Conservation (phyloP, 2,888 invertebrate genomes). For the Sisyra nigra region DNA sequence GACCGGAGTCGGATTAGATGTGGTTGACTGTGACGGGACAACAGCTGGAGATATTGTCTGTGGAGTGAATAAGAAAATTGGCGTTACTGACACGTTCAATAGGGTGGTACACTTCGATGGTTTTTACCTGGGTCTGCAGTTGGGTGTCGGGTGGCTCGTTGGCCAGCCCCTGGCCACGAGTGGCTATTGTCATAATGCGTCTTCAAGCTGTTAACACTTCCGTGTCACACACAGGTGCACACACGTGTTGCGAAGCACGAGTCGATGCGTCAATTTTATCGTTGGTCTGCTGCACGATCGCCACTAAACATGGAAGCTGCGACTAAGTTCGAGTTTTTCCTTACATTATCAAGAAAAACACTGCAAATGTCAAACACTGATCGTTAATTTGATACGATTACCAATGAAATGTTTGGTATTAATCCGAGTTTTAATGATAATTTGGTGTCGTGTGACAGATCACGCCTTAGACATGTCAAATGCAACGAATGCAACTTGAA, state of each 20-base stretch:
- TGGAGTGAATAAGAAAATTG: constrained; percentile 18
- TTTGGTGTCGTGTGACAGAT: too few species aligned
- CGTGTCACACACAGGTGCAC: neutral
- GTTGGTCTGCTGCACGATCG: neutral
- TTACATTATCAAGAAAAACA: neutral
- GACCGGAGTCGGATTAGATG: constrained; percentile 23
- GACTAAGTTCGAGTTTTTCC: neutral
- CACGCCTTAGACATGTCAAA: too few species aligned
- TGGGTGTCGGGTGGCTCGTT: constrained; percentile 34
- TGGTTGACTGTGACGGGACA: constrained; percentile 20
- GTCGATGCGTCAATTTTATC: neutral
- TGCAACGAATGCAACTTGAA: too few species aligned
- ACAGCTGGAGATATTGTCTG: constrained; percentile 24
- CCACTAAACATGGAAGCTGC: neutral
- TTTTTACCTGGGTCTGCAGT: constrained; percentile 19
- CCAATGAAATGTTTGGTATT: neutral
- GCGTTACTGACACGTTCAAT: neutral
- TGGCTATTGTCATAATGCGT: constrained; percentile 42
- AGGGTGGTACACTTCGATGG: neutral
- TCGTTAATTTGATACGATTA: neutral
- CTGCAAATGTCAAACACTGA: neutral
- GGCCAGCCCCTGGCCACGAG: constrained; percentile 40
- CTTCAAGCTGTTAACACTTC: constrained; percentile 14
- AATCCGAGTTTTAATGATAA: too few species aligned
- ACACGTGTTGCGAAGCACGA: neutral